phyloP scores from a whole-genome alignment of 2,797 vertebrate genomes.

The Amphiprion clarkii region DNA sequence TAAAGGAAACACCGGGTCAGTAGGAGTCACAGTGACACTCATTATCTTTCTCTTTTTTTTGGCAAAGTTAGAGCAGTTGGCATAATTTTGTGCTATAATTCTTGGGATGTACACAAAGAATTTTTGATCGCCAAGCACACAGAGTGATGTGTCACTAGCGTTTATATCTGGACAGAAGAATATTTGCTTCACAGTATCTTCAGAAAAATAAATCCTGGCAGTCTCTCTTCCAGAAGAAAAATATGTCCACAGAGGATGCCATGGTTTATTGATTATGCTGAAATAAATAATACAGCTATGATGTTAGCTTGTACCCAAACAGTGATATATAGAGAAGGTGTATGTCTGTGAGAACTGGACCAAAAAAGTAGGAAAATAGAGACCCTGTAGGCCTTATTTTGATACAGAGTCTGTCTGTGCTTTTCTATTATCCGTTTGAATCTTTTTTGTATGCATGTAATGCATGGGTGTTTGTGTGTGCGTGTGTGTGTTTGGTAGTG shows the following conservation, averaged over 20 bases:
- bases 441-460: constrained; percentile 58
- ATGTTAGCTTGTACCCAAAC: constrained; percentile 60
- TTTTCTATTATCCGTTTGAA: constrained; percentile 62
- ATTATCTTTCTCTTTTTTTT: constrained; percentile 8
- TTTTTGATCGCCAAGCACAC: constrained; percentile 59
- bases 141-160: constrained; percentile 63
- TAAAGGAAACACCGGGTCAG: constrained; percentile 47
- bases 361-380: constrained; percentile 45
- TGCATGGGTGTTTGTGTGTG: constrained; percentile 44
- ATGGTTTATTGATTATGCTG: constrained; percentile 77
- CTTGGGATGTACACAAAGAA: constrained; percentile 66
- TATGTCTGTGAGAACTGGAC: constrained; percentile 41
- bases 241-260: constrained; percentile 55
- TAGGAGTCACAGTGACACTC: constrained; percentile 30
- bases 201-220: constrained; percentile 73
- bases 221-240: constrained; percentile 67
- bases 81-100: constrained; percentile 59
- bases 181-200: constrained; percentile 73
- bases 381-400: constrained; percentile 54
- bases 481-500: constrained; percentile 28
- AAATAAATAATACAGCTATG: constrained; percentile 76
- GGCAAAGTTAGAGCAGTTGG: constrained; percentile 40
- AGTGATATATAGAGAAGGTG: constrained; percentile 59
- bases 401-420: constrained; percentile 49
- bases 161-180: constrained; percentile 69